Base-by-base conservation (phyloP, 2,888 invertebrate species). In the Melanostoma mellinum region DNA sequence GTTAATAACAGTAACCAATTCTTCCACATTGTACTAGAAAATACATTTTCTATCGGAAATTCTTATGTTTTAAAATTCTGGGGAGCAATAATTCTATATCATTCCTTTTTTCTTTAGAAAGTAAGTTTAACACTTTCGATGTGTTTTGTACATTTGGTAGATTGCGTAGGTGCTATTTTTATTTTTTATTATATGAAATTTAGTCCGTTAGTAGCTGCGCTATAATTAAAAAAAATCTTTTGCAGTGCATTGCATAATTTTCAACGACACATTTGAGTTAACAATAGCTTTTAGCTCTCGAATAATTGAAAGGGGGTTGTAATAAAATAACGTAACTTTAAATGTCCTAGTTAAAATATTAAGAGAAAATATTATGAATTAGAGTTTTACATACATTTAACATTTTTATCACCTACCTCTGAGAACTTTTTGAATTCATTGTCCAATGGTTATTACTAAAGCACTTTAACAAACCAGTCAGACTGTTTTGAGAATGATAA, bases 391-490 rank as follows among this genome's bases (percentile, higher is more conserved):
- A 8, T 3, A 9, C 42, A 42, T 42, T 42, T 42, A 1, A 42
- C 38, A 10, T 36, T 55, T 55, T 36, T 55, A 55, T 55, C 36
- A 55, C 36, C 55, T 55, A 55, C 55, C 36, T 55, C 55, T 55
- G 55, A 36, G 38, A n/a, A 55, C 55, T 35, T 55, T 55, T 35
- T 36, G 55, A 55, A 55, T 55, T 36, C 55, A 55, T 55, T 55
- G 36, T 20, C 38, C 55, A 55, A 55, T 55, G 36, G 20, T 55
- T 55, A 55, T 55, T 55, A 30, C 55, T 10, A 36, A 55, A 55
- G n/a, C 35, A 55, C n/a, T 55, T 55, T 38, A 55, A 55, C 36
- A 55, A 55, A 38, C 36, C 55, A 10, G 36, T 6, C 38, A 55
- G 30, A 30, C 55, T 36, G 55, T 42, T 42, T 42, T 42, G 8